A percentile compares a stretch with the other conserved stretches of the same genome.
Conservation (phyloP, 1,140 invertebrate genomes). For the Drosophila lacteicornis region DNA sequence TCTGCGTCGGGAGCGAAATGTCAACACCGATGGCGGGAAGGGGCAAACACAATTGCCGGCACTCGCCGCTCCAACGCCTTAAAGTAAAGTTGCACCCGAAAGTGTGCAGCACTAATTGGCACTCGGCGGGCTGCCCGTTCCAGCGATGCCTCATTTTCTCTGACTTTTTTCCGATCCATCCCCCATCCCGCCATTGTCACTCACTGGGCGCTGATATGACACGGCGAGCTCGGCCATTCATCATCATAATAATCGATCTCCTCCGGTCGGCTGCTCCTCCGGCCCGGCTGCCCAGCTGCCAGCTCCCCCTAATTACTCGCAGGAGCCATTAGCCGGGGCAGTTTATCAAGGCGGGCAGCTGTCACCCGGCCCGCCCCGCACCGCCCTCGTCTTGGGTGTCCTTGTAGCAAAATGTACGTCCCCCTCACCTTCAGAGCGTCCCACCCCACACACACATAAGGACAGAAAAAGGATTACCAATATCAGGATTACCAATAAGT, state of each 20-base stretch:
- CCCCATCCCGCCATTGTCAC: not conserved
- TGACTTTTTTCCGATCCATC: not conserved
- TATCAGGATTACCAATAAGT: not conserved
- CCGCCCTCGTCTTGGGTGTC: not conserved
- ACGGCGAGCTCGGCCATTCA: constrained; percentile 48
- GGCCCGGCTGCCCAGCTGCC: constrained; percentile 2
- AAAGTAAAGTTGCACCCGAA: constrained; percentile 54
- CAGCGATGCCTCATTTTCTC: constrained; percentile 1
- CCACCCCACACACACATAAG: not conserved
- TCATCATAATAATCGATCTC: constrained; percentile 70
- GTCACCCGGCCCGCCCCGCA: constrained; percentile 26
- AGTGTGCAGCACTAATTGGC: constrained; percentile 75
- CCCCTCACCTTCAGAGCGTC: not conserved
- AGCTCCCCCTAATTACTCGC: constrained; percentile 56
- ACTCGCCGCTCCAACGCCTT: constrained; percentile 31
- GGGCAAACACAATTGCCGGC: constrained; percentile 57
- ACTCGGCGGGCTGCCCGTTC: constrained; percentile 39
- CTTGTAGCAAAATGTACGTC: not conserved
- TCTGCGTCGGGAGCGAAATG: constrained; percentile 50
- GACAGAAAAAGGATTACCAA: constrained; percentile 9
- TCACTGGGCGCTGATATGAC: constrained; percentile 34
- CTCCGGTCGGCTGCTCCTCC: constrained; percentile 3
- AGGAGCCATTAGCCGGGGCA: constrained; percentile 61
- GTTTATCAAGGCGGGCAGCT: constrained; percentile 70
- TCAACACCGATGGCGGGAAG: constrained; percentile 46